These are phyloP conservation scores for Noctilio leporinus DNA, from an alignment of 2,113 vertebrate genomes.

Conservation along the genomic window DNA sequence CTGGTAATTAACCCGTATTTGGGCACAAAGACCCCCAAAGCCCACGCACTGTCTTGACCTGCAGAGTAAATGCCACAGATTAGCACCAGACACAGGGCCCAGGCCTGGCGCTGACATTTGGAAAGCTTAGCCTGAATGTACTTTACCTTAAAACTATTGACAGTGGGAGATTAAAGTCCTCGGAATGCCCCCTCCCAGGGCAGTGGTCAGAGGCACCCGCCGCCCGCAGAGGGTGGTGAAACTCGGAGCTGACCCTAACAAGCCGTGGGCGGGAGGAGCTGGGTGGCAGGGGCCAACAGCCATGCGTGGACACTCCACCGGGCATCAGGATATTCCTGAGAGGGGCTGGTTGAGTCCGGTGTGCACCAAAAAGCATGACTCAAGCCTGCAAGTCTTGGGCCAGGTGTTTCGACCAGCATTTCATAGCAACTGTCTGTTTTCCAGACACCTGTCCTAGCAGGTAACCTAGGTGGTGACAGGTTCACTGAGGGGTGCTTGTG, in stretches of 20 bases:
- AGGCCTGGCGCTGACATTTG: constrained; percentile 83
- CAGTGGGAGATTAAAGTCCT: constrained; percentile 83
- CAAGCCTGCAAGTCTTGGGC: neutral
- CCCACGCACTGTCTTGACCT: constrained; percentile 73
- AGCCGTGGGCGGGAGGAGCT: neutral
- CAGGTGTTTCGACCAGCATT: fast-evolving
- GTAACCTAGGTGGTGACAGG: fast-evolving
- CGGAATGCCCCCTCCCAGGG: constrained; percentile 76
- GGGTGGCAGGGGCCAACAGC: fast-evolving
- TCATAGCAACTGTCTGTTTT: neutral
- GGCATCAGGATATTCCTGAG: neutral
- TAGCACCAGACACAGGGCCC: constrained; percentile 75
- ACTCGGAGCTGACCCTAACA: neutral
- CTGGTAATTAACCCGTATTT: constrained; percentile 77
- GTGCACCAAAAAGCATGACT: fast-evolving
- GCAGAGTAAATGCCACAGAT: constrained; percentile 85
- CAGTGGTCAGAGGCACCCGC: constrained; percentile 64
- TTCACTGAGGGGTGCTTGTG: neutral
- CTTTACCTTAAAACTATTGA: constrained; percentile 84
- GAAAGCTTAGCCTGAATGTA: constrained; percentile 84
- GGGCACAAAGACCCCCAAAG: constrained; percentile 67
- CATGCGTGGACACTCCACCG: too few relatives aligned
- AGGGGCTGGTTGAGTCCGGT: neutral
- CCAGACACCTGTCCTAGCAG: neutral
- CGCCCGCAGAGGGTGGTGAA: too few relatives aligned